phyloP scores from a whole-genome alignment of 2,797 vertebrate species.

The Rhabdophis nuchalis region DNA sequence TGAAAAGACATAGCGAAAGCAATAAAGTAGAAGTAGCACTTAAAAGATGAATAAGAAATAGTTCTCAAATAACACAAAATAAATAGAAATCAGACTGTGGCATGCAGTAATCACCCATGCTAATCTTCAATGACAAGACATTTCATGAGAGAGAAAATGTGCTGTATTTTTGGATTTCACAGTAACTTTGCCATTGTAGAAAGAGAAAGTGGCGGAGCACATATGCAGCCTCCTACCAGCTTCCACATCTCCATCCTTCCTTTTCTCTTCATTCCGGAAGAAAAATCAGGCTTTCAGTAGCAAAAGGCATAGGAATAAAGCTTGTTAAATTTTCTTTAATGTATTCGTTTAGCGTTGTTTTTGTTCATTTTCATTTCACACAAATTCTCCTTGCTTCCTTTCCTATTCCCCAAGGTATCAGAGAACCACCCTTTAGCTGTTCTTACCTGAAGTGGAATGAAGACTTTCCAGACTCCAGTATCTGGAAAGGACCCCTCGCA shows the following conservation, averaged over 20 bases:
- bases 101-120: background rate
- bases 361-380: background rate
- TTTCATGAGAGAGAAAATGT: conserved; percentile 16
- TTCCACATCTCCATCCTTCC: conserved; percentile 16
- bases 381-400: background rate
- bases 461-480: conserved; percentile 96
- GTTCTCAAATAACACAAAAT: background rate
- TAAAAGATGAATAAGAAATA: conserved; percentile 9
- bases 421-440: background rate
- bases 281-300: conserved; percentile 3
- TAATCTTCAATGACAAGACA: conserved; percentile 17
- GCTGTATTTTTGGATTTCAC: background rate
- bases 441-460: conserved; percentile 90
- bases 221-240: background rate
- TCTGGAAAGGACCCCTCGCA: conserved; percentile 85
- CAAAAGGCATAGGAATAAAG: background rate
- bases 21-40: background rate
- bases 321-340: background rate
- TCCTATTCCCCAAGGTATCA: conserved; percentile 54
- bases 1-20: background rate
- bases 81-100: background rate
- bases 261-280: conserved; percentile 22
- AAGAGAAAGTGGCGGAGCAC: background rate
- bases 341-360: background rate
- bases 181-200: background rate